These are phyloP conservation scores for Rotaria sp. DNA, from an alignment of 2,888 invertebrate genomes.

Conservation along the genomic window DNA sequence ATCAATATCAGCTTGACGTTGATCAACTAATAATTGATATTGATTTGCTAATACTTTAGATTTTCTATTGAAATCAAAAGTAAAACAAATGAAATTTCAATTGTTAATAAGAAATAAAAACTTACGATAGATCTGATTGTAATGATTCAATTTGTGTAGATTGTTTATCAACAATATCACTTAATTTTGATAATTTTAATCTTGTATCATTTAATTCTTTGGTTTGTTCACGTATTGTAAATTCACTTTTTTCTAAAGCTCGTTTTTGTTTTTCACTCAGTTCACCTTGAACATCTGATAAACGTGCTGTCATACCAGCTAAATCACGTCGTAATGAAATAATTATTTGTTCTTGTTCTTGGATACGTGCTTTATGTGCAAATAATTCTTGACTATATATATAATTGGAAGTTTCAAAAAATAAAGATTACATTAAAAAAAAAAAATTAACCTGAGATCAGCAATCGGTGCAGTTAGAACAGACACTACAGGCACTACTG, in stretches of 20 bases:
- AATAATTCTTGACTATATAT: conserved; percentile 48
- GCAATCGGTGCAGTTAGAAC: neutral
- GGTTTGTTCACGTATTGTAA: conserved; percentile 46
- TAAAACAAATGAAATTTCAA: neutral
- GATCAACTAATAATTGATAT: conserved; percentile 22
- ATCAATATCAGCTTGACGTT: conserved; percentile 8
- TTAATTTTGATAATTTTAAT: conserved; percentile 53
- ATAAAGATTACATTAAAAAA: neutral
- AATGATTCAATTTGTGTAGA: conserved; percentile 37
- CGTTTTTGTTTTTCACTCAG: conserved; percentile 53
- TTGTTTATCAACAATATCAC: conserved; percentile 50
- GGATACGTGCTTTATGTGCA: conserved; percentile 48
- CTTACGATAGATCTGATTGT: conserved; percentile 29
- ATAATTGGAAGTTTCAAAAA: neutral
- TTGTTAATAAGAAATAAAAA: neutral
- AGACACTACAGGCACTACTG: neutral
- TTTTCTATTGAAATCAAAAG: neutral
- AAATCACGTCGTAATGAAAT: conserved; percentile 50
- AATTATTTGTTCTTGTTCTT: conserved; percentile 51
- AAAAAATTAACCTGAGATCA: neutral
- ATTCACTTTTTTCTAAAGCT: conserved; percentile 51
- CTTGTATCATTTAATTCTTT: conserved; percentile 48
- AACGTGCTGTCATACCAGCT: conserved; percentile 51
- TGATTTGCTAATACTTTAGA: conserved; percentile 19
- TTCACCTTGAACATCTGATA: conserved; percentile 54